Percentiles rank a stretch among this genome's conserved stretches.
Evolutionary conservation across 2,888 invertebrate genomes (phyloP).

Genomic region (Amiota minor): DNA sequence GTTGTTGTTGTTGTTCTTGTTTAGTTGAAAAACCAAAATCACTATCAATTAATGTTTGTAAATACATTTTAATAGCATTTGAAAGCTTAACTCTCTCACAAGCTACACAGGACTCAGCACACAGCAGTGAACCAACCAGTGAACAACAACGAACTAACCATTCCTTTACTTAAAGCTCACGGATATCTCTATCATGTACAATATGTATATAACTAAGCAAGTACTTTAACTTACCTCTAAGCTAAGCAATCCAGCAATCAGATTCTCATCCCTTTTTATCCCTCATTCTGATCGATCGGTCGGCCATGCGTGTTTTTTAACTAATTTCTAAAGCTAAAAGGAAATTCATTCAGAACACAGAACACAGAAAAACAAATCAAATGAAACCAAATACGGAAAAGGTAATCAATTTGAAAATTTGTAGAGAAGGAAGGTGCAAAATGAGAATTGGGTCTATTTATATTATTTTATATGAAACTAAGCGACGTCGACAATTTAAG

Average conservation of each 20-base stretch:
- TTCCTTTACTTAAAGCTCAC: too few relatives aligned
- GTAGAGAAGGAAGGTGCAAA: conserved; percentile 23
- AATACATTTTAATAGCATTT: conserved; percentile 68
- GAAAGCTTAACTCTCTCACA: conserved; percentile 52
- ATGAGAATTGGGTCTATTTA: conserved; percentile 17
- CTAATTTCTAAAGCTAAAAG: not conserved
- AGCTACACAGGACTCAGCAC: conserved; percentile 8
- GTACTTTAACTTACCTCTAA: not conserved
- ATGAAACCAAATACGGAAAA: conserved; percentile 1
- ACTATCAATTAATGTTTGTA: conserved; percentile 66
- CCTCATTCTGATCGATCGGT: too few relatives aligned
- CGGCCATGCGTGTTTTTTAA: too few relatives aligned
- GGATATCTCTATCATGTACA: too few relatives aligned
- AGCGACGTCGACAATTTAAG: conserved; percentile 68
- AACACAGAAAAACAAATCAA: not conserved
- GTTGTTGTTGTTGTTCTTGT: conserved; percentile 31
- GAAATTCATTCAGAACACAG: not conserved
- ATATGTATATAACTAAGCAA: too few relatives aligned
- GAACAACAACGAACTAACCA: too few relatives aligned
- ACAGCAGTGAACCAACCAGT: too few relatives aligned
- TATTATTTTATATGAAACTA: conserved; percentile 14
- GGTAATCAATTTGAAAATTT: conserved; percentile 65
- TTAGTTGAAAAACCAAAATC: conserved; percentile 52
- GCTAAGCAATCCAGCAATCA: not conserved
- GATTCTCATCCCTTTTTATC: too few relatives aligned